Base-by-base conservation (phyloP, 2,797 vertebrate genomes). In the Sciurus vulgaris region DNA sequence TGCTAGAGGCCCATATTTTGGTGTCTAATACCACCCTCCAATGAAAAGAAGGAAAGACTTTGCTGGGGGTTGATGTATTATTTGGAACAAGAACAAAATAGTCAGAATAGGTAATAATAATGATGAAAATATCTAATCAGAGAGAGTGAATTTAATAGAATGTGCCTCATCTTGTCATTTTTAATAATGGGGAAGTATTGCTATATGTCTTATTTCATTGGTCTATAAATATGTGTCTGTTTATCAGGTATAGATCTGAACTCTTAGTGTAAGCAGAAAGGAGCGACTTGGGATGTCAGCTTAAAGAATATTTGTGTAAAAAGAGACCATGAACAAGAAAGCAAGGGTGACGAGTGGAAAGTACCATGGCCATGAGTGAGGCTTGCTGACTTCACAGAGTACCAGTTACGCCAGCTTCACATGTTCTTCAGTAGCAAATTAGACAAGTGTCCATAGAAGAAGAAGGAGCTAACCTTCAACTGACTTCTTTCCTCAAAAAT, bases 61-160 rank as follows among this genome's bases (percentile, higher is more conserved):
- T 76, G 11, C 28, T 49, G 41, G 49, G 28, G 10, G 65, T 49
- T 76, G 56, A 38, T 28, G 20, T 4, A 35, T 81, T 38, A 63
- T 96, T 93, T 49, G 13, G 17, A 59, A 35, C 35, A 91, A 89
- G 65, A 44, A 54, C 56, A 89, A 61, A 59, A 73, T 78, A 33
- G 15, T 74, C 47, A 89, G 20, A 44, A 83, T 1, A 86, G 24
- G 28, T 79, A 79, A 79, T 47, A 89, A 26, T 73, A 86, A 77
- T 7, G 54, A 63, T 13, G n/a, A 74, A 90, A 65, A 51, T 15
- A 90, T n/a, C 56, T 35, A 63, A 78, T 84, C 14, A 59, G 74
- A 87, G 61, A 72, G 51, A 14, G 41, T 79, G 70, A 77, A 74
- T 72, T 82, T 72, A 47, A 35, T 30, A 70, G 30, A 63, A 24